These are phyloP conservation scores for Drosophila limbata DNA, from an alignment of 2,888 invertebrate species.

Conservation along the genomic window DNA sequence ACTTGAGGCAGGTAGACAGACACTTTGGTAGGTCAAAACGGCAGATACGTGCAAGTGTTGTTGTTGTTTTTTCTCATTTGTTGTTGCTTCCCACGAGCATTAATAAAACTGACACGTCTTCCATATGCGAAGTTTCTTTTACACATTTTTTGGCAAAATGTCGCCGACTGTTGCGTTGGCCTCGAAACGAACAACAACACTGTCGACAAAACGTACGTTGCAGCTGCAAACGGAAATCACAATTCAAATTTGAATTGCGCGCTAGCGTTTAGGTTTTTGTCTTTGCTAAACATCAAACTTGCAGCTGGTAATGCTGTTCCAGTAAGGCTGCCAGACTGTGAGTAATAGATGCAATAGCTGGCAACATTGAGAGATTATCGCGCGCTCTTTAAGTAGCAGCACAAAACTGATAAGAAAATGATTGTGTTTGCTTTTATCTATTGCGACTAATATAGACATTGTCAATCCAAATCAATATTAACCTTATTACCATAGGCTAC, in stretches of 20 bases:
- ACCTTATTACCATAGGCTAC: conserved; percentile 37
- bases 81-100: conserved; percentile 83
- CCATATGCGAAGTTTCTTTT: conserved; percentile 73
- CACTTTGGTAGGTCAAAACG: conserved; percentile 57
- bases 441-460: conserved; percentile 9
- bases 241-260: conserved; percentile 34
- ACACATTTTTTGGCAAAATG: conserved; percentile 42
- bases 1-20: conserved; percentile 54
- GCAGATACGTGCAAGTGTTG: conserved; percentile 45
- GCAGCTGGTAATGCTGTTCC: conserved; percentile 3
- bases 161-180: conserved; percentile 33
- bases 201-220: conserved; percentile 26
- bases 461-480: conserved; percentile 43
- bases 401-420: conserved; percentile 4
- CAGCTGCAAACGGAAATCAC: conserved; percentile 5
- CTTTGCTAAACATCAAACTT: conserved; percentile 12
- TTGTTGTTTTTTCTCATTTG: conserved; percentile 22
- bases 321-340: neutral
- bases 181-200: conserved; percentile 35
- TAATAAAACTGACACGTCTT: conserved; percentile 85
- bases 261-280: conserved; percentile 22
- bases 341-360: neutral
- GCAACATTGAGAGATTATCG: conserved; percentile 15
- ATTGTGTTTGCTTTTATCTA: conserved; percentile 5
- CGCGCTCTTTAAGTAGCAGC: conserved; percentile 37